phyloP scores from a whole-genome alignment of 2,113 vertebrate species.

The Tachuris rubrigastra region DNA sequence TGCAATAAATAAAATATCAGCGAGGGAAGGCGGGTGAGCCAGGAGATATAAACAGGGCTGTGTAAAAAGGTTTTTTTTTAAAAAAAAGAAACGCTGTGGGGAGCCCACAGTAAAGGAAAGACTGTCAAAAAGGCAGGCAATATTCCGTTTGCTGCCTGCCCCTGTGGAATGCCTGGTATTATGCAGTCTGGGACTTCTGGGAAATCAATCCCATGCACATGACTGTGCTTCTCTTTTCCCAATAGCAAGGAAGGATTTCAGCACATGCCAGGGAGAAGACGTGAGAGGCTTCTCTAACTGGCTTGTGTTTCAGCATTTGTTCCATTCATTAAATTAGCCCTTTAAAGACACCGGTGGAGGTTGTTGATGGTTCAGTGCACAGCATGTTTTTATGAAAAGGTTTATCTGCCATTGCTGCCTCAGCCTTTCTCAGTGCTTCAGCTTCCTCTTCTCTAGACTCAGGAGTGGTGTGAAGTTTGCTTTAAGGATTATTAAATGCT shows the following conservation, averaged over 20 bases:
- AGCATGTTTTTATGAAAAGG: neutral
- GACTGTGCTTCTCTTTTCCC: neutral
- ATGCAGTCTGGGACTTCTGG: neutral
- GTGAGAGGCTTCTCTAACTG: neutral
- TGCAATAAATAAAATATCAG: slow-evolving; percentile 54
- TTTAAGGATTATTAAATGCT: neutral
- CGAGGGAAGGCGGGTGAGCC: neutral
- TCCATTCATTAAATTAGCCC: neutral
- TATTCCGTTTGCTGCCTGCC: slow-evolving; percentile 11
- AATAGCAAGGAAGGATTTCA: neutral
- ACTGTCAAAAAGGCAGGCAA: neutral
- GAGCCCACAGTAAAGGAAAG: neutral
- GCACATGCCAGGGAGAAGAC: neutral
- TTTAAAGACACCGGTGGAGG: neutral
- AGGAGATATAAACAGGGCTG: neutral
- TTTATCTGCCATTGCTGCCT: neutral
- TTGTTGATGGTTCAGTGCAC: neutral
- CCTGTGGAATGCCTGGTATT: neutral
- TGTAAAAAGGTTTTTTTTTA: neutral
- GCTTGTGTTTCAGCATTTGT: neutral
- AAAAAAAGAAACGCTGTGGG: neutral
- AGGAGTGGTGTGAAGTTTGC: neutral
- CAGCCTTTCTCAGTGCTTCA: neutral
- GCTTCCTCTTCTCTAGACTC: neutral
- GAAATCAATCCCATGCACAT: slow-evolving; percentile 37